Percentiles rank a stretch among this genome's conserved stretches.
These are phyloP conservation scores for Dicycla oo DNA, from an alignment of 2,888 invertebrate genomes.

Conservation along the genomic window DNA sequence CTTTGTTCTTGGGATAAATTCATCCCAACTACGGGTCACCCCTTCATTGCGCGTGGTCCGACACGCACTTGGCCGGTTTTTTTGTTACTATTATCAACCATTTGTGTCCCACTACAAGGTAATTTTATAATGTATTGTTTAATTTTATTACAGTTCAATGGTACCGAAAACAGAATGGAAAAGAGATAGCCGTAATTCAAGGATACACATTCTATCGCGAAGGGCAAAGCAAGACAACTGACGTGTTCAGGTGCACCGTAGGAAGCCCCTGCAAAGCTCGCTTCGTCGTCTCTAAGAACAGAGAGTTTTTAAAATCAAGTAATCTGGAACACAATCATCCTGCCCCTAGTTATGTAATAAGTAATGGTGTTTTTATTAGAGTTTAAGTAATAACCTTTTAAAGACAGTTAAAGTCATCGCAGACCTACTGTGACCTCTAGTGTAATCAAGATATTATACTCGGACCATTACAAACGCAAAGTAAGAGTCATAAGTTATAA, in stretches of 20 bases:
- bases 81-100: too few species aligned
- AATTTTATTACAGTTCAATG: slow-evolving; percentile 30
- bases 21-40: too few species aligned
- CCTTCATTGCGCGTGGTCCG: too few species aligned
- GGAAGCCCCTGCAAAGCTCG: slow-evolving; percentile 31
- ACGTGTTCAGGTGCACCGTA: slow-evolving; percentile 25
- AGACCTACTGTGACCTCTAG: too few species aligned
- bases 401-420: not conserved
- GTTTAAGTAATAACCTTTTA: not conserved
- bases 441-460: too few species aligned
- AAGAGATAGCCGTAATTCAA: slow-evolving; percentile 65
- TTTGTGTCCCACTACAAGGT: too few species aligned
- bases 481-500: too few species aligned
- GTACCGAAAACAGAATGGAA: slow-evolving; percentile 63
- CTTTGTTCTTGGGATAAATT: too few species aligned
- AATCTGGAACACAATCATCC: not conserved
- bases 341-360: not conserved
- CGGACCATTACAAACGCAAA: too few species aligned
- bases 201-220: slow-evolving; percentile 70
- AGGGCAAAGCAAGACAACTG: slow-evolving; percentile 3
- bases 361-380: not conserved
- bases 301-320: not conserved
- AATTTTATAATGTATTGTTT: not conserved
- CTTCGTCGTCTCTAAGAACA: slow-evolving; percentile 24
- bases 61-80: too few species aligned